Evolutionary conservation across 2,797 vertebrate genomes (phyloP).

Genomic region (Clarias pachynema): DNA sequence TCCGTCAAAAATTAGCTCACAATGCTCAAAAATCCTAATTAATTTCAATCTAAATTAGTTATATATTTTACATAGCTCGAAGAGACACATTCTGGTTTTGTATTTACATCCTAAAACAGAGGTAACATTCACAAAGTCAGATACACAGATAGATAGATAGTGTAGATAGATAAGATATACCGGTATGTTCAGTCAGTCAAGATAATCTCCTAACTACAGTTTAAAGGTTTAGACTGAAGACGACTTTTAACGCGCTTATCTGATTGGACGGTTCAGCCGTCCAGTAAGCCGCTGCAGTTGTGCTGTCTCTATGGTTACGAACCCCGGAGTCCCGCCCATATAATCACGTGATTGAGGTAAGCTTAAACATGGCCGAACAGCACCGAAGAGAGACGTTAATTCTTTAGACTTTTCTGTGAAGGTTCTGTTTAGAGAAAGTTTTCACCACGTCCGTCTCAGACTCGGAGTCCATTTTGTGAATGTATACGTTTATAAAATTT

Average conservation of each 20-base stretch:
- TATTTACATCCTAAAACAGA: background rate
- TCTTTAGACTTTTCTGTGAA: background rate
- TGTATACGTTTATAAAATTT: background rate
- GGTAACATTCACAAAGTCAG: background rate
- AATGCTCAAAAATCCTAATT: background rate
- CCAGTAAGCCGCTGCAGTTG: slow-evolving; percentile 47
- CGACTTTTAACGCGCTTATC: slow-evolving; percentile 10
- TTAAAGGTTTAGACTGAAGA: background rate
- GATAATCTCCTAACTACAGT: background rate
- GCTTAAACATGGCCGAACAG: background rate
- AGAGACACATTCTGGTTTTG: background rate
- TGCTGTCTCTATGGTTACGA: slow-evolving; percentile 65
- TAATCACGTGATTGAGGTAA: slow-evolving; percentile 65
- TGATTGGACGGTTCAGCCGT: slow-evolving; percentile 65
- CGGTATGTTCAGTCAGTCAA: background rate
- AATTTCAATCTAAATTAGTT: background rate
- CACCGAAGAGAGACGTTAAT: background rate
- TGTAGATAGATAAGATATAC: background rate
- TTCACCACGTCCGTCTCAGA: background rate
- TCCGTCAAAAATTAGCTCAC: background rate
- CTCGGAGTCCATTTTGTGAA: background rate
- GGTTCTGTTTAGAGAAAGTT: background rate
- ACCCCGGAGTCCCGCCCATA: slow-evolving; percentile 39
- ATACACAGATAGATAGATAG: too few relatives aligned
- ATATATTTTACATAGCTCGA: background rate